Evolutionary conservation across 2,797 vertebrate species (phyloP).

Genomic region (Thunnus albacares): DNA sequence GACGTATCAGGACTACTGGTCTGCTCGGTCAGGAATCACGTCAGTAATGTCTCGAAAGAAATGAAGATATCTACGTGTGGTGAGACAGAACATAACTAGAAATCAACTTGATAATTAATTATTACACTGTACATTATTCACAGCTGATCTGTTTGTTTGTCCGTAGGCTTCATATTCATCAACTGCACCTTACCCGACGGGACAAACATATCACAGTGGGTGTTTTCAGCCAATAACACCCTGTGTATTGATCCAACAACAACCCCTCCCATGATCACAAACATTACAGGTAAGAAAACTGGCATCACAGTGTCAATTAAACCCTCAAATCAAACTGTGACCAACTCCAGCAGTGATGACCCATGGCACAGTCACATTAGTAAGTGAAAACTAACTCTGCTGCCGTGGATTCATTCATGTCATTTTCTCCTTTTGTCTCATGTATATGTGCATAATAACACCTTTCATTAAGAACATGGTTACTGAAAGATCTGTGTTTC

Average conservation of each 20-base stretch:
- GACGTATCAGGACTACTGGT: too few species aligned
- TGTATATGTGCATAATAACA: neutral
- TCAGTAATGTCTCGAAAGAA: too few species aligned
- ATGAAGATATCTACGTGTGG: too few species aligned
- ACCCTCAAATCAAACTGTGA: too few species aligned
- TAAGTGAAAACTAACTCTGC: conserved; percentile 15
- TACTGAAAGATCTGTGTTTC: neutral
- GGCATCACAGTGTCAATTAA: conserved; percentile 6
- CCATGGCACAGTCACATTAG: too few species aligned
- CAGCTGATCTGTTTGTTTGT: conserved; percentile 1
- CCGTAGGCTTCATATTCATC: conserved; percentile 29
- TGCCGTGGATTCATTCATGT: conserved; percentile 8
- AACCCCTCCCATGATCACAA: rapidly evolving
- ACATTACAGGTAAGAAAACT: conserved; percentile 53
- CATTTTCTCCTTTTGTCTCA: neutral
- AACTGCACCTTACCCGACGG: conserved; percentile 48
- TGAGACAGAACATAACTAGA: conserved; percentile 35
- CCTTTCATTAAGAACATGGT: neutral
- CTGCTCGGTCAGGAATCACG: too few species aligned
- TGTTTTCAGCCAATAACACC: conserved; percentile 21
- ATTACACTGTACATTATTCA: neutral
- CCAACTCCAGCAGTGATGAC: too few species aligned
- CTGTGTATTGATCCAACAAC: conserved; percentile 46
- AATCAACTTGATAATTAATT: neutral
- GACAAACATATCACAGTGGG: conserved; percentile 47